Evolutionary conservation across 2,888 invertebrate species (phyloP), one percentile per base, ranked within the genome.

Genomic region (Troglohyphantes excavatus): DNA sequence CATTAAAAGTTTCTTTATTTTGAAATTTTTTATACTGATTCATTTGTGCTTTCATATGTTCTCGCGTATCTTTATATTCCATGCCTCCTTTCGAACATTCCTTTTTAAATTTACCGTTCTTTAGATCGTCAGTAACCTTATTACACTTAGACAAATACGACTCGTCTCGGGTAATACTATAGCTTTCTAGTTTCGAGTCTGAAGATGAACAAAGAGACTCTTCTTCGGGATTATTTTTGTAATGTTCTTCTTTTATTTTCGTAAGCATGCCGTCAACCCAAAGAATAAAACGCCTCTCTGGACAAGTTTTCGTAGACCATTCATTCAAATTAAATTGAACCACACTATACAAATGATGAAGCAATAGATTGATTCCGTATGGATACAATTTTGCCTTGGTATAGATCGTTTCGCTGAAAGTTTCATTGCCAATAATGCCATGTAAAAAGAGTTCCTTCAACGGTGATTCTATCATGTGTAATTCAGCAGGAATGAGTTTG

Each of bases 221-320:
- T 2, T 53, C n/a, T 29, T 53, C 17, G 9, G 26, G 6, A 27
- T 53, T 46, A 11, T 27, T 73, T 19, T n/a, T 27, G 26, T n/a
- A 27, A 53, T 53, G 53, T 9, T 53, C n/a, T 27, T 73, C 43
- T 17, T 27, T 53, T 53, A 73, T 17, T 26, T 73, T 73, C 13
- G 53, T 5, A 53, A 27, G 2, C 29, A 73, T 1, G 26, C 43
- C 17, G 17, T 53, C n/a, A 17, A 53, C 23, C 29, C 27, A 53
- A n/a, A n/a, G 6, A 23, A 27, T 73, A 53, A 73, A 53, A 17
- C 23, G 3, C 26, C 26, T 53, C 27, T 53, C 23, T 19, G 6
- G 27, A 27, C 17, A 5, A 53, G 46, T 23, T 27, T 26, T n/a
- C 13, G 5, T 9, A 17, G 19, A 26, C 9, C 23, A 53, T 0